Evolutionary conservation across 2,888 invertebrate genomes (phyloP).

Genomic region (Micropterix aruncella): DNA sequence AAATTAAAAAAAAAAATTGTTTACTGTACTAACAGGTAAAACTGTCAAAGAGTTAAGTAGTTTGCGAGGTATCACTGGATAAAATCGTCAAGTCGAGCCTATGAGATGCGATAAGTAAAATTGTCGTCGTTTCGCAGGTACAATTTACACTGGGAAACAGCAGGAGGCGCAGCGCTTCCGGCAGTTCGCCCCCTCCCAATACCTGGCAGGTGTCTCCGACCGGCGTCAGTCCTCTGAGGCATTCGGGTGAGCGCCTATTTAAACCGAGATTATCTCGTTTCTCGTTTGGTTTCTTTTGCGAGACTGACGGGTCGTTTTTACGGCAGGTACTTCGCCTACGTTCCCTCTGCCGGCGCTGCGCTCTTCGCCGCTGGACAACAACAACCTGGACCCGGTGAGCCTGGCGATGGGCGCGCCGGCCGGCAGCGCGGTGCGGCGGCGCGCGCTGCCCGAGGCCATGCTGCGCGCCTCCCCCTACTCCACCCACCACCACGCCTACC

Average conservation of each 20-base stretch:
- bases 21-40: no score
- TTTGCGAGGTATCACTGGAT: no score
- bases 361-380: constrained; percentile 49
- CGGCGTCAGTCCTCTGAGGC: constrained; percentile 54
- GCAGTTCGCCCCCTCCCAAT: constrained; percentile 57
- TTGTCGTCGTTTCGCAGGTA: constrained; percentile 44
- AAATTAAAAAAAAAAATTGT: no score
- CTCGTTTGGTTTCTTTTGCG: constrained; percentile 1
- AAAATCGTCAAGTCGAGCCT: no score
- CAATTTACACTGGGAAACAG: constrained; percentile 57
- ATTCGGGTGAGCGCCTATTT: constrained; percentile 34
- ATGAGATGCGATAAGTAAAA: no score
- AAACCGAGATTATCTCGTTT: not conserved
- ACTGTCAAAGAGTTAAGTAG: no score
- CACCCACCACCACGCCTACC: constrained; percentile 20
- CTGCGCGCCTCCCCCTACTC: constrained; percentile 31
- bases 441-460: constrained; percentile 33
- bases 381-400: constrained; percentile 30
- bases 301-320: not conserved
- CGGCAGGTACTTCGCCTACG: constrained; percentile 22
- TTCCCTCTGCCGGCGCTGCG: constrained; percentile 27
- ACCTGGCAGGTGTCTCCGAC: constrained; percentile 78
- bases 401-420: constrained; percentile 50
- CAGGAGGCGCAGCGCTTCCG: constrained; percentile 46
- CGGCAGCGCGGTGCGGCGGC: constrained; percentile 48